phyloP scores from a whole-genome alignment of 2,888 invertebrate genomes.

The Cryptus armator region DNA sequence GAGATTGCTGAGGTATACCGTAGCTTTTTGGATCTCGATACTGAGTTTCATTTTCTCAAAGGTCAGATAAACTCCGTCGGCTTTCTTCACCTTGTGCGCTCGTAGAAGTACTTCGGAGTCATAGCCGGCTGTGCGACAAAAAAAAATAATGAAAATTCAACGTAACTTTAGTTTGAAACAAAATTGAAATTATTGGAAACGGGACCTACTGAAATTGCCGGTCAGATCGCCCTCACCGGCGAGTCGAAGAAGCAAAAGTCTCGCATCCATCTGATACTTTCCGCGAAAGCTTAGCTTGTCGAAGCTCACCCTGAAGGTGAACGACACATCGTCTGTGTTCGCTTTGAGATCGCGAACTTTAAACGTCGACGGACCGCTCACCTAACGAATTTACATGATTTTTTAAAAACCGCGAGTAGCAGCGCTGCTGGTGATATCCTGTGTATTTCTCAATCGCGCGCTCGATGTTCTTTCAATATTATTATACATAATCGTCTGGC shows the following conservation, averaged over 20 bases:
- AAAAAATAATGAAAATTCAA: slow-evolving; percentile 35
- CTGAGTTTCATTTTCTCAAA: slow-evolving; percentile 89
- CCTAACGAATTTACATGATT: slow-evolving; percentile 70
- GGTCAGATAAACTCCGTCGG: slow-evolving; percentile 88
- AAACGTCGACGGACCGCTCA: slow-evolving; percentile 81
- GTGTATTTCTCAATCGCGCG: background rate
- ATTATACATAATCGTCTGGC: background rate
- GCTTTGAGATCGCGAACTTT: slow-evolving; percentile 82
- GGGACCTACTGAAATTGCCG: slow-evolving; percentile 89
- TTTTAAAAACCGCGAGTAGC: background rate
- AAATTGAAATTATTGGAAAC: background rate
- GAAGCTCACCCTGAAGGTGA: slow-evolving; percentile 88
- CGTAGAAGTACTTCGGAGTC: slow-evolving; percentile 89
- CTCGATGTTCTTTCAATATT: background rate
- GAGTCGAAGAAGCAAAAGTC: slow-evolving; percentile 88
- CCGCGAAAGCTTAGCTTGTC: slow-evolving; percentile 88
- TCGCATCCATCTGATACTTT: slow-evolving; percentile 90
- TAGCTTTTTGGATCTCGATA: slow-evolving; percentile 88
- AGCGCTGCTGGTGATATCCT: background rate
- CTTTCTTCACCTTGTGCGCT: slow-evolving; percentile 86
- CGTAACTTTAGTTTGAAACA: background rate
- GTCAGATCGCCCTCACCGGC: slow-evolving; percentile 89
- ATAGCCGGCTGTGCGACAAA: slow-evolving; percentile 87
- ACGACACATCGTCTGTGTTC: slow-evolving; percentile 88
- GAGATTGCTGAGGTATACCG: slow-evolving; percentile 88